phyloP scores from a whole-genome alignment of 2,113 vertebrate species.

The Fulmarus glacialis region DNA sequence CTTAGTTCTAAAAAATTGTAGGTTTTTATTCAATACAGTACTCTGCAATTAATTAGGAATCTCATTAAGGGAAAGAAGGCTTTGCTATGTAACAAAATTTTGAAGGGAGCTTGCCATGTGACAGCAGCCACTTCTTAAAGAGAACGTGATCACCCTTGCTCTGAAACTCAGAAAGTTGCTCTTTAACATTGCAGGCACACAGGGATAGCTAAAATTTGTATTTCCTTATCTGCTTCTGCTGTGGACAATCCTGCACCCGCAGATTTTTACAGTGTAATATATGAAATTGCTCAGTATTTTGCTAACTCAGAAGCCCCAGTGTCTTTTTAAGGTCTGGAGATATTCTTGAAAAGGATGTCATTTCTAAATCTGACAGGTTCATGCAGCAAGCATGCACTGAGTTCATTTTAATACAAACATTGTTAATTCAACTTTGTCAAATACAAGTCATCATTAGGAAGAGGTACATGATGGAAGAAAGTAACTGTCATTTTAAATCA shows the following conservation, averaged over 20 bases:
- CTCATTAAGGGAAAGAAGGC: conserved; percentile 6
- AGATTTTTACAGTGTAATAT: neutral
- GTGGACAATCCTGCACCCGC: neutral
- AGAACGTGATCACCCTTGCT: neutral
- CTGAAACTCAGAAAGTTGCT: neutral
- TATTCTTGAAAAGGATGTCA: neutral
- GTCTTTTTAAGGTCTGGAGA: neutral
- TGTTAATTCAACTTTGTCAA: neutral
- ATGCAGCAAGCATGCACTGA: neutral
- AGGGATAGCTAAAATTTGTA: neutral
- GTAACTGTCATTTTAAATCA: neutral
- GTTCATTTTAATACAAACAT: neutral
- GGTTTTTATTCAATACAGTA: neutral
- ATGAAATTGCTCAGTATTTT: neutral
- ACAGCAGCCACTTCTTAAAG: neutral
- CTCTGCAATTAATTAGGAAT: neutral
- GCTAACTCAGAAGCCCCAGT: neutral
- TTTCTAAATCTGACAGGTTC: neutral
- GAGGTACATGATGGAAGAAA: neutral
- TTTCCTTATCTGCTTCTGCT: neutral
- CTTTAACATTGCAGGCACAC: neutral
- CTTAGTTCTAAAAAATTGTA: neutral
- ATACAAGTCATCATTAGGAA: neutral
- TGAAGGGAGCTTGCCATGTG: neutral
- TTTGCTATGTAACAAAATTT: neutral